Conservation (phyloP, 2,888 invertebrate genomes). For the Hypolimnas misippus region DNA sequence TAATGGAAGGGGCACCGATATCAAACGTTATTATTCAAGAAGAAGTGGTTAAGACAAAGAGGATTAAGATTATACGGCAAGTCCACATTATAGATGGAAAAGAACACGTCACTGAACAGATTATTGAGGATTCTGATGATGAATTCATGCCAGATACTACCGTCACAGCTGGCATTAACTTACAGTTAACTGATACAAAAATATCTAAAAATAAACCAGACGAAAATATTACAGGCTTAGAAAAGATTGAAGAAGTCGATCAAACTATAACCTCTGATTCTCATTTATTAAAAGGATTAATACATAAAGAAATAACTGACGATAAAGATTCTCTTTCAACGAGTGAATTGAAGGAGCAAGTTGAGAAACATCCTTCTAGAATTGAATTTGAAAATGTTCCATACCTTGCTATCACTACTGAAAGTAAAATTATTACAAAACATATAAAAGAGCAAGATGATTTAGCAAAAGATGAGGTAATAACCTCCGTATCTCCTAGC, state of each 20-base stretch:
- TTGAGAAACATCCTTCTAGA: neutral
- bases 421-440: neutral
- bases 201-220: conserved; percentile 2
- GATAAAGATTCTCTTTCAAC: neutral
- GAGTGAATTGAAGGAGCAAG: neutral
- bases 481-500: neutral
- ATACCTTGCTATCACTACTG: neutral
- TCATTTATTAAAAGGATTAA: neutral
- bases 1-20: conserved; percentile 48
- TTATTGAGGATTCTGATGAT: conserved; percentile 85
- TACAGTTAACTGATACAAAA: conserved; percentile 48
- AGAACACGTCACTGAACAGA: conserved; percentile 81
- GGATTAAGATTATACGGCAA: conserved; percentile 84
- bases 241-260: neutral
- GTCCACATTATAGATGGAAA: conserved; percentile 86
- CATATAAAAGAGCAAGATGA: neutral
- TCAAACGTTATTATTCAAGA: conserved; percentile 45
- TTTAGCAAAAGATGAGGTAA: neutral
- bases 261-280: neutral
- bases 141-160: conserved; percentile 60
- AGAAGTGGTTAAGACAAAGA: conserved; percentile 63
- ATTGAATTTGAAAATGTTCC: neutral
- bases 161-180: conserved; percentile 58
- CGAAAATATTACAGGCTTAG: neutral
- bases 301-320: neutral